These are phyloP conservation scores for Melieria crassipennis DNA, from an alignment of 2,888 invertebrate genomes.

Conservation along the genomic window DNA sequence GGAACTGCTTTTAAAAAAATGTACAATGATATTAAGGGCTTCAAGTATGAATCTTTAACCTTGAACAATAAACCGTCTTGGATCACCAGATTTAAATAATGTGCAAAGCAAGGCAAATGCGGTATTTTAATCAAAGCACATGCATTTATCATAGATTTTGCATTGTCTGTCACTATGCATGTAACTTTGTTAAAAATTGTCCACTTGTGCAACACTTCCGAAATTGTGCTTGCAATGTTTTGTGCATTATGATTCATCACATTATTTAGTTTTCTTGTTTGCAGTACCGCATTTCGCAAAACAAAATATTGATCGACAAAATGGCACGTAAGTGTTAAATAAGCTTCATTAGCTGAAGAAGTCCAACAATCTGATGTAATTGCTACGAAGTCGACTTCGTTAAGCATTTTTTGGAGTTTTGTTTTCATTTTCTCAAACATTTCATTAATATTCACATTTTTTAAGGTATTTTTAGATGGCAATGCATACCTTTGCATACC, in stretches of 20 bases:
- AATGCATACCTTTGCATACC: not conserved
- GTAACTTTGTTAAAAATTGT: conserved; percentile 2
- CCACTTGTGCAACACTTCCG: not conserved
- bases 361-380: not conserved
- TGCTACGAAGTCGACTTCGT: not conserved
- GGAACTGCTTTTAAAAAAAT: too few relatives aligned
- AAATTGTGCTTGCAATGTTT: not conserved
- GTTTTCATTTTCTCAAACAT: not conserved
- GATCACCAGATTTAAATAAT: not conserved
- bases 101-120: not conserved
- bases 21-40: too few relatives aligned
- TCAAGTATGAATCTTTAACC: too few relatives aligned
- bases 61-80: not conserved
- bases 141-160: not conserved
- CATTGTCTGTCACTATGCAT: conserved; percentile 9
- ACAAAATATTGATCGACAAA: not conserved
- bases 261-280: not conserved
- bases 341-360: not conserved
- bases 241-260: conserved; percentile 2
- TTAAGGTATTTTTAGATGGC: conserved; percentile 4
- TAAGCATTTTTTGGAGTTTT: not conserved
- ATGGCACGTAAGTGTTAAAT: not conserved
- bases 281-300: too few relatives aligned
- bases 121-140: conserved; percentile 1
- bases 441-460: not conserved